Percentiles rank a stretch among this genome's conserved stretches.
Conservation (phyloP, 1,140 invertebrate genomes). For the Leptonema lineaticorne region DNA sequence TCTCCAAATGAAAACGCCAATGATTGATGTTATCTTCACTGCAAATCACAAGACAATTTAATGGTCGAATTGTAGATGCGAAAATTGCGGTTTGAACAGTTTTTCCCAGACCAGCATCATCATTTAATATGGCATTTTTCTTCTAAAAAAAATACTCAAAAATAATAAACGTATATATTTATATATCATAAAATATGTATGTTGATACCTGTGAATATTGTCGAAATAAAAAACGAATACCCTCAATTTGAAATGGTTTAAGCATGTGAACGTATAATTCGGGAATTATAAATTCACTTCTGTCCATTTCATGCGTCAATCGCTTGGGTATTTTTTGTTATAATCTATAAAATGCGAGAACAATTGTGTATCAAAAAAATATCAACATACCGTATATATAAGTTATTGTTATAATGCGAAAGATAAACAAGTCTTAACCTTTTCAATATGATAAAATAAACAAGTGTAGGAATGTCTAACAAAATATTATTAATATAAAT, state of each 20-base stretch:
- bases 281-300: constrained; percentile 17
- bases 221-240: constrained; percentile 35
- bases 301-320: too few species aligned
- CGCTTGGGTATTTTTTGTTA: too few species aligned
- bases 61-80: constrained; percentile 19
- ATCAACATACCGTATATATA: too few species aligned
- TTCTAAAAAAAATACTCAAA: constrained; percentile 13
- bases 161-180: neutral
- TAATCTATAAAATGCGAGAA: too few species aligned
- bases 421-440: too few species aligned
- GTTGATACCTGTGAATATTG: constrained; percentile 32
- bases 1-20: constrained; percentile 33
- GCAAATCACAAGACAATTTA: constrained; percentile 31
- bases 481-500: too few species aligned
- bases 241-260: constrained; percentile 39
- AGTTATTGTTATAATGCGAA: too few species aligned
- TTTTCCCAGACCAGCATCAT: constrained; percentile 35
- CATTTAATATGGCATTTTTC: constrained; percentile 37
- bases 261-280: constrained; percentile 11
- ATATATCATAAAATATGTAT: neutral
- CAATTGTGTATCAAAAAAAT: too few species aligned
- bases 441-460: too few species aligned
- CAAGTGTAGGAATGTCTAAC: too few species aligned
- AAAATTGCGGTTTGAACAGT: constrained; percentile 36
- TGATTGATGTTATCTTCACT: constrained; percentile 27